Conservation (phyloP, 2,113 vertebrate genomes). For the Acanthochromis polyacanthus region DNA sequence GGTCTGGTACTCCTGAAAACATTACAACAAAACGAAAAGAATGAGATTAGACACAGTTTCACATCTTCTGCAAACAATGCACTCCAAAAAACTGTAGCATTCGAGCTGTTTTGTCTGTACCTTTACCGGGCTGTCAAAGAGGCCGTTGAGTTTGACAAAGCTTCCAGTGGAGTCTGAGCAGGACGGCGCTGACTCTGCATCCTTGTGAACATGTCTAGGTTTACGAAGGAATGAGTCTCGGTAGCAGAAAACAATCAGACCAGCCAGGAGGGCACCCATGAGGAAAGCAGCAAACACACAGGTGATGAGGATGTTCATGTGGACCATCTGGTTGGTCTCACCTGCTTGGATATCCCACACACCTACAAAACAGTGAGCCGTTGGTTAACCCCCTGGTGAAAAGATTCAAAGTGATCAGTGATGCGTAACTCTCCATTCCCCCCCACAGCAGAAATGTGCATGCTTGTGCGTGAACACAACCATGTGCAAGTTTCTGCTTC, state of each 20-base stretch:
- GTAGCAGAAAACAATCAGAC: constrained; percentile 96
- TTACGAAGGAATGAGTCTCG: constrained; percentile 92
- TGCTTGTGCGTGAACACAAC: constrained; percentile 53
- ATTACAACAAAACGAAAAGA: constrained; percentile 33
- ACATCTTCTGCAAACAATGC: constrained; percentile 6
- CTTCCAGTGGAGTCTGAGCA: constrained; percentile 95
- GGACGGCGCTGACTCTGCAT: constrained; percentile 93
- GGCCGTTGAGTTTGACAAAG: constrained; percentile 94
- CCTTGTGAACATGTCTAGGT: constrained; percentile 93
- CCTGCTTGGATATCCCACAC: constrained; percentile 94
- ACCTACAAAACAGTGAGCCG: constrained; percentile 78
- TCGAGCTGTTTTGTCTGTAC: constrained; percentile 51
- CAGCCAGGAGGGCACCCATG: constrained; percentile 95
- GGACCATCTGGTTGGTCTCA: constrained; percentile 98
- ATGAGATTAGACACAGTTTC: constrained; percentile 28
- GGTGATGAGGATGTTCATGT: constrained; percentile 99
- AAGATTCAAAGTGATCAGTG: constrained; percentile 14
- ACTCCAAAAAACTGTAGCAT: constrained; percentile 5
- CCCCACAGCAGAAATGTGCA: constrained; percentile 55
- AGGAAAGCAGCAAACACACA: constrained; percentile 98
- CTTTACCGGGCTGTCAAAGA: constrained; percentile 97
- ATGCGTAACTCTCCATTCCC: constrained; percentile 19
- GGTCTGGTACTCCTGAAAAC: constrained; percentile 90
- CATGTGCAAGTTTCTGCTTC: constrained; percentile 68
- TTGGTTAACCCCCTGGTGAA: constrained; percentile 57